Conservation (phyloP, 2,888 invertebrate species). For the Leucophenga maculata region DNA sequence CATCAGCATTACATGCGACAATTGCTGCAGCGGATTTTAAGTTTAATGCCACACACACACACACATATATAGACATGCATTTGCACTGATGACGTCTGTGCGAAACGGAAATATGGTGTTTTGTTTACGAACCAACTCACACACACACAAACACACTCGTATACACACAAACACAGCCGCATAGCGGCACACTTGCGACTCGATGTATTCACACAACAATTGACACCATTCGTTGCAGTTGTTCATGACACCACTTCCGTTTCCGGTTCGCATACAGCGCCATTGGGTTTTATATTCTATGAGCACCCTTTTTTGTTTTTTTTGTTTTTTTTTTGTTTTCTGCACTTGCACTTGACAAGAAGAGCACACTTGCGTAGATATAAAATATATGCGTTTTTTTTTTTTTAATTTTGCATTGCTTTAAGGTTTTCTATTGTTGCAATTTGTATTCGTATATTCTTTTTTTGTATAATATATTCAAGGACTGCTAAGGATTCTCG, state of each 20-base stretch:
- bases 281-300: no score
- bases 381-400: no score
- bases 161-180: neutral
- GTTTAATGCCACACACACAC: constrained; percentile 53
- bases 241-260: constrained; percentile 23
- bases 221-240: constrained; percentile 24
- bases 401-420: no score
- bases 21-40: constrained; percentile 59
- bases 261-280: constrained; percentile 12
- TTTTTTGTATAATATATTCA: no score
- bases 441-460: no score
- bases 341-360: no score
- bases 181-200: neutral
- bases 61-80: constrained; percentile 5
- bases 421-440: no score
- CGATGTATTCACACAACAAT: constrained; percentile 18
- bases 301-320: no score
- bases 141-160: neutral
- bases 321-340: no score
- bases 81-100: neutral
- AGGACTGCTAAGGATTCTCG: no score
- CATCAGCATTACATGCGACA: constrained; percentile 31
- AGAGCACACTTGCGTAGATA: no score
- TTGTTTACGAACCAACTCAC: constrained; percentile 15
- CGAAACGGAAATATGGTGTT: constrained; percentile 21